Conservation (phyloP, 2,888 invertebrate genomes). For the Schizaphis graminum region DNA sequence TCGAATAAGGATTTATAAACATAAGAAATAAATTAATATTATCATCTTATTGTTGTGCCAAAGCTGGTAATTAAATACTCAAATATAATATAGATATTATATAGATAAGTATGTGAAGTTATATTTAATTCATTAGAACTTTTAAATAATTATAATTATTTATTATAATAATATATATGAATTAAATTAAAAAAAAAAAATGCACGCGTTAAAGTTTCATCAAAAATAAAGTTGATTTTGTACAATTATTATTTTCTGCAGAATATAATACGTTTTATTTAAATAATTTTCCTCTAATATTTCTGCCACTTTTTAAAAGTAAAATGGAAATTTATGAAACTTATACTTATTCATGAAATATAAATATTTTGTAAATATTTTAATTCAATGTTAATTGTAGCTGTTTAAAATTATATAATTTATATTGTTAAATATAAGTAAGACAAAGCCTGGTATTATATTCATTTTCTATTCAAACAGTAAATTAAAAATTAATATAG, state of each 20-base stretch:
- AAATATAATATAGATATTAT: not conserved
- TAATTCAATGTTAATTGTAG: not conserved
- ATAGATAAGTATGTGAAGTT: not conserved
- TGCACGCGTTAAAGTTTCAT: not conserved
- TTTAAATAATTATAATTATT: not conserved
- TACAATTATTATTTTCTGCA: not conserved
- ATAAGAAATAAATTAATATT: not conserved
- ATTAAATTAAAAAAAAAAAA: not conserved
- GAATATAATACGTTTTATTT: not conserved
- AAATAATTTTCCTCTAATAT: not conserved
- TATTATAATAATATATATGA: not conserved
- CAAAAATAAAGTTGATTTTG: not conserved
- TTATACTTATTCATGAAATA: not conserved
- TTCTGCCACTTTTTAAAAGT: not conserved
- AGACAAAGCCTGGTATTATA: not conserved
- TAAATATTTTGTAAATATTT: not conserved
- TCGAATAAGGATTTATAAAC: not conserved
- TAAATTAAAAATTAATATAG: not conserved
- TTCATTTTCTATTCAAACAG: not conserved
- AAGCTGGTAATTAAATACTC: not conserved
- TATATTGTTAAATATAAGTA: not conserved
- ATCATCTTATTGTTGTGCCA: not conserved
- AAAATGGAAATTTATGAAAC: not conserved
- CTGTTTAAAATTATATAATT: not conserved
- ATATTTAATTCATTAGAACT: not conserved